phyloP scores from a whole-genome alignment of 2,888 invertebrate genomes.

The Stenolophus ochropezus region DNA sequence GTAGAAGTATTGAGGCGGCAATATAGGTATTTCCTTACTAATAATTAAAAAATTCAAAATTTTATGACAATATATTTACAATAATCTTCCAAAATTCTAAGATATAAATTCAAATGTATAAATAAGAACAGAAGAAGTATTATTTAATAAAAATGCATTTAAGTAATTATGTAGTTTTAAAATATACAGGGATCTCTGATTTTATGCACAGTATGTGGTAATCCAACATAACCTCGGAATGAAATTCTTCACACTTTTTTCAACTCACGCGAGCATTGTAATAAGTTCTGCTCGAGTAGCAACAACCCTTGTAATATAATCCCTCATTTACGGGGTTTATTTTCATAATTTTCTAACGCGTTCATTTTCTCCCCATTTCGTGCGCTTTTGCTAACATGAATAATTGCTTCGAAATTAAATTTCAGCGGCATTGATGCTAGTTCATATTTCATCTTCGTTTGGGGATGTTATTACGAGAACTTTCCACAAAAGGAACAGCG shows the following conservation, averaged over 20 bases:
- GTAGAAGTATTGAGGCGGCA: no score
- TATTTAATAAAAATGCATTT: no score
- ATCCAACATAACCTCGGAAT: constrained; percentile 7
- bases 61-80: no score
- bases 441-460: constrained; percentile 44
- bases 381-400: constrained; percentile 44
- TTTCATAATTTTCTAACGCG: constrained; percentile 39
- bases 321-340: constrained; percentile 42
- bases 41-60: no score
- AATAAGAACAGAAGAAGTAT: no score
- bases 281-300: constrained; percentile 19
- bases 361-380: constrained; percentile 30
- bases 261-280: constrained; percentile 11
- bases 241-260: constrained; percentile 38
- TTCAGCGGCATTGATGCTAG: constrained; percentile 34
- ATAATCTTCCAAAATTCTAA: no score
- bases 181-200: no score
- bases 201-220: constrained; percentile 37
- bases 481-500: constrained; percentile 14
- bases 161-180: no score
- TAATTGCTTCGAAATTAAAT: constrained; percentile 53
- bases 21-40: no score
- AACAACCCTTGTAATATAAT: constrained; percentile 45
- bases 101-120: no score
- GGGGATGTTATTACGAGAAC: neutral